Evolutionary conservation across 2,113 vertebrate species (phyloP), one percentile per base, ranked within the genome.

Genomic region (Serinus canaria): DNA sequence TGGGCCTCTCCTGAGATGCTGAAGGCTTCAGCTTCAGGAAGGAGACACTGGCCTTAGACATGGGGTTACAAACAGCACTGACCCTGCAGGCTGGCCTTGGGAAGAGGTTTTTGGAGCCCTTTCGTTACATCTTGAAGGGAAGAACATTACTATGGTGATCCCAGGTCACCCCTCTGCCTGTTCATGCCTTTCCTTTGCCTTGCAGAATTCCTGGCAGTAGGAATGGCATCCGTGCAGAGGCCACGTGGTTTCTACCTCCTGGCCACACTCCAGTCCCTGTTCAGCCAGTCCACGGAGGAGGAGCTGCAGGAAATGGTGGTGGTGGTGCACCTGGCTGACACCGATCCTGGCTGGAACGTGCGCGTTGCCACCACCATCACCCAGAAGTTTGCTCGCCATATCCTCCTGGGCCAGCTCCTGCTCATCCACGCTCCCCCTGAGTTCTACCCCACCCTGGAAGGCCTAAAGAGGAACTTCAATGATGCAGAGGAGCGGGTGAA

Each of bases 221-320:
- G 99, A 4, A 21, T 99, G 27, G 97, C 98, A 0, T 99, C 98
- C 0, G 95, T 97, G 59, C 98, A 83, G 79, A 97, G 95, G 56
- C 94, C 92, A 0, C 97, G 91, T 7, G 97, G 96, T 33, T 98
- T 81, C 95, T 98, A 98, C 87, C 98, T 99, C 4, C 82, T 95
- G 2, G 87, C 97, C 68, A 99, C 99, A 0, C 95, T 99, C 33
- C 77, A 73, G 41, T 99, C 98, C 22, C 93, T 99, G 46, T 99
- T 99, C 95, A 88, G 82, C 25, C 98, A 98, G 80, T 99, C 98
- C 0, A 98, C 98, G 0, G 87, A 96, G 28, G 79, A 97, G 6
- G 99, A 99, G 94, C 96, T 98, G 73, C 82, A 92, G 30, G 96
- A 97, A 41, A 97, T 99, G 93, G 96, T 99, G 87, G 98, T 99